A percentile compares a stretch with the other conserved stretches of the same genome.
Evolutionary conservation across 2,797 vertebrate species (phyloP).

Genomic region (Parambassis ranga): DNA sequence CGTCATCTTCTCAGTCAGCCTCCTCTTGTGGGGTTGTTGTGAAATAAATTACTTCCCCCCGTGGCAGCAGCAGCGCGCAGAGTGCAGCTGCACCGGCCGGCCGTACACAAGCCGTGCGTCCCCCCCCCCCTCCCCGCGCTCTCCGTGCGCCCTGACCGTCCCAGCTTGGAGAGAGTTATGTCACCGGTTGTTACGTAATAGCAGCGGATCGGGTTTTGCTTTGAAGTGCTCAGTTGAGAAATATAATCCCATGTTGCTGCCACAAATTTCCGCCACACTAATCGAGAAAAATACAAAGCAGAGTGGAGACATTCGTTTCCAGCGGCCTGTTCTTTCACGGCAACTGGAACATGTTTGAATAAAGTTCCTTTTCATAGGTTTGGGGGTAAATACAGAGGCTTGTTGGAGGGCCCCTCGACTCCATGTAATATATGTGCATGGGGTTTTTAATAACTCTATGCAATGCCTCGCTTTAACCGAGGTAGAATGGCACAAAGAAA

Average conservation of each 20-base stretch:
- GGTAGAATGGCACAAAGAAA: conserved; percentile 38
- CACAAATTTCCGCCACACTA: conserved; percentile 43
- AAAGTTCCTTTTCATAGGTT: neutral
- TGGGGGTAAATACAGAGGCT: neutral
- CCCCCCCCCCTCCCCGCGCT: neutral
- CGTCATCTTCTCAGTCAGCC: conserved; percentile 28
- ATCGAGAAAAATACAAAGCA: conserved; percentile 39
- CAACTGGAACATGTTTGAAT: neutral
- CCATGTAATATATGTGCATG: neutral
- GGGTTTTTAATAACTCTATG: neutral
- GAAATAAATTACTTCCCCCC: conserved; percentile 29
- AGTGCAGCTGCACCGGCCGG: conserved; percentile 50
- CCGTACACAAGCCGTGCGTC: conserved; percentile 30
- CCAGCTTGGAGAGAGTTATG: conserved; percentile 71
- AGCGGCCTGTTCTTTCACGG: neutral
- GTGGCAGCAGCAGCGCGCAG: conserved; percentile 20
- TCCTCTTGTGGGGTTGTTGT: conserved; percentile 33
- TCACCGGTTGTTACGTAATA: conserved; percentile 79
- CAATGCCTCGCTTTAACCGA: conserved; percentile 2
- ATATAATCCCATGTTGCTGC: conserved; percentile 68
- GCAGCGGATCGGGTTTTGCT: conserved; percentile 70
- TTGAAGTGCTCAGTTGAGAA: conserved; percentile 61
- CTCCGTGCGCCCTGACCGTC: conserved; percentile 50
- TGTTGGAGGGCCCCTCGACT: too few species aligned
- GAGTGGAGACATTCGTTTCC: neutral